These are phyloP conservation scores for Silurus aristotelis DNA, from an alignment of 2,797 vertebrate genomes.

Conservation along the genomic window DNA sequence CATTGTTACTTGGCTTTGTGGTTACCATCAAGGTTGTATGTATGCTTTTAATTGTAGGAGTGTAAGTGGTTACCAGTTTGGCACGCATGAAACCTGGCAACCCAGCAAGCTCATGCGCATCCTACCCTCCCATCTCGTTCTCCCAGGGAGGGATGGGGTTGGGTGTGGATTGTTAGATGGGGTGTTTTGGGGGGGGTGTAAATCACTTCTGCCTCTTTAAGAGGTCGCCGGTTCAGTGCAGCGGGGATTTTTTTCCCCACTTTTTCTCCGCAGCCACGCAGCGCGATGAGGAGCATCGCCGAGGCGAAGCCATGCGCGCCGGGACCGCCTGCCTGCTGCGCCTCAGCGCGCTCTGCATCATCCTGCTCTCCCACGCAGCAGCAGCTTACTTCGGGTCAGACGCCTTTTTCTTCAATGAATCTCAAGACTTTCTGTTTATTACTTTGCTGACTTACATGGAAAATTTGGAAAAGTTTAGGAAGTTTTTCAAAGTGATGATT, in stretches of 20 bases:
- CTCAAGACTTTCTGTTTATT: neutral
- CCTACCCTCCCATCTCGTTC: constrained; percentile 2
- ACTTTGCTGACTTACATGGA: neutral
- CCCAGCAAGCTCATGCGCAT: constrained; percentile 5
- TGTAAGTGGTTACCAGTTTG: neutral
- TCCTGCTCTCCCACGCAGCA: constrained; percentile 77
- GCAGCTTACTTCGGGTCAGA: constrained; percentile 82
- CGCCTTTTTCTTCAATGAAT: constrained; percentile 33
- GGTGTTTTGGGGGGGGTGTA: constrained; percentile 21
- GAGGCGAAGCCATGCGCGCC: constrained; percentile 87
- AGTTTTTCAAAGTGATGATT: neutral
- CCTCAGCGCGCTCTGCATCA: constrained; percentile 79
- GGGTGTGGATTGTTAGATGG: too few relatives aligned
- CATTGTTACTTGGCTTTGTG: neutral
- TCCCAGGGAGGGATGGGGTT: neutral
- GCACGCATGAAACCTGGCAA: constrained; percentile 25
- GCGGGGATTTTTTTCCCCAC: constrained; percentile 68
- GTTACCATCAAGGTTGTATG: neutral
- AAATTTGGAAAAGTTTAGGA: neutral
- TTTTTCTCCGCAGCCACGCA: constrained; percentile 75
- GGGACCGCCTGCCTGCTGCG: constrained; percentile 80
- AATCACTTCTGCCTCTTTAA: constrained; percentile 67
- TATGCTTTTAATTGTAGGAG: neutral
- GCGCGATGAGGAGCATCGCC: constrained; percentile 84
- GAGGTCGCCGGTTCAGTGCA: constrained; percentile 70